Conservation (phyloP, 2,113 vertebrate species). For the Empidonax alnorum region DNA sequence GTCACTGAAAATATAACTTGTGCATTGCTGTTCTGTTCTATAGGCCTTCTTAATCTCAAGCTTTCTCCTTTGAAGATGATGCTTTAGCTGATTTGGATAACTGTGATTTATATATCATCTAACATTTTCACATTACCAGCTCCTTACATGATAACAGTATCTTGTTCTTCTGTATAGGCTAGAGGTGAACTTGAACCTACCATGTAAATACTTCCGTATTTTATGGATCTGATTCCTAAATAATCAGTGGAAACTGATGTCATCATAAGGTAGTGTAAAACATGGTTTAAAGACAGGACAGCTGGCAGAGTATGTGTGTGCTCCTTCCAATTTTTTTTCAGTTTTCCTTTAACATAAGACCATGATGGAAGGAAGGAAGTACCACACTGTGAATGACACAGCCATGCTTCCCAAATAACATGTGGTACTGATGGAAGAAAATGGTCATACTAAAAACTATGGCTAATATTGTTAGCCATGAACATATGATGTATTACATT, state of each 20-base stretch:
- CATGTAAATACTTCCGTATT: not conserved
- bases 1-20: not conserved
- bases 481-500: not conserved
- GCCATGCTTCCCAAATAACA: not conserved
- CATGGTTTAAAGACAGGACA: not conserved
- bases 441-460: not conserved
- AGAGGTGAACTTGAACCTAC: not conserved
- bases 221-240: not conserved
- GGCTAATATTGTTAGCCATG: not conserved
- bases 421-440: not conserved
- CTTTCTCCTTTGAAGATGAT: not conserved
- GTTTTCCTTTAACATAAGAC: not conserved
- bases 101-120: not conserved
- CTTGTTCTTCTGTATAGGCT: not conserved
- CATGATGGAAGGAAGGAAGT: not conserved
- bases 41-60: not conserved
- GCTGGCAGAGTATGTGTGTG: not conserved
- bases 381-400: not conserved
- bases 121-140: not conserved
- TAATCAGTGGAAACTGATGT: not conserved
- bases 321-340: not conserved
- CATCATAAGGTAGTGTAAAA: not conserved
- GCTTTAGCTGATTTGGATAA: not conserved
- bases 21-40: not conserved
- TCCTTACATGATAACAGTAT: not conserved